Evolutionary conservation across 2,888 invertebrate genomes (phyloP), one percentile per base, ranked within the genome.

Genomic region (Diaperis boleti): DNA sequence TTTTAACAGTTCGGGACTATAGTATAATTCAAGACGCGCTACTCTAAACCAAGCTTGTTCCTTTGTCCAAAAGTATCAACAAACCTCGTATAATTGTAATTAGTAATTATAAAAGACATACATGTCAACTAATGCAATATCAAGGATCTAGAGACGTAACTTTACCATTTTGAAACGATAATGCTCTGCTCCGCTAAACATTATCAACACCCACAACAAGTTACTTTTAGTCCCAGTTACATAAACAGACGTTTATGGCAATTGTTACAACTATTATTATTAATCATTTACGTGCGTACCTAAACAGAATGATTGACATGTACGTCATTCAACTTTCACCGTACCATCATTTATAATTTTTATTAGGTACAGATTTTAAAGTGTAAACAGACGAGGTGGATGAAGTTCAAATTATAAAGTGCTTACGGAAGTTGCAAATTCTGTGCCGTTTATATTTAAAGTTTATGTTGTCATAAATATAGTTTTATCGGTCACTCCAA

Each of bases 311-410:
- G 33, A 33, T 11, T 33, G 33, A n/a, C 33, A 10, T 33, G 33
- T 13, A 33, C 33, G 33, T 33, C 6, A 33, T 33, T 33, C 33
- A 33, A 33, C 33, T 33, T 33, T 33, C 33, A 33, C 33, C 33
- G 5, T 5, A 33, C 11, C 26, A 5, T 26, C 2, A 26, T 26
- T 26, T 26, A 26, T 26, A n/a, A n/a, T n/a, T n/a, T n/a, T n/a
- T n/a, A 26, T 26, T 26, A 26, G n/a, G 26, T n/a, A 26, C n/a
- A 26, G 26, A 20, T 20, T 20, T 20, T 20, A 5, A 3, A 26
- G 8, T 3, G 2, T 8, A 26, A 26, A 26, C n/a, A 26, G n/a
- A 8, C 26, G n/a, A 26, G n/a, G n/a, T 26, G 8, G 8, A 20
- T 20, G 20, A 26, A 26, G 26, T 3, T 6, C n/a, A 5, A 6